phyloP scores from a whole-genome alignment of 2,888 invertebrate genomes.

The Drosophila multiciliata region DNA sequence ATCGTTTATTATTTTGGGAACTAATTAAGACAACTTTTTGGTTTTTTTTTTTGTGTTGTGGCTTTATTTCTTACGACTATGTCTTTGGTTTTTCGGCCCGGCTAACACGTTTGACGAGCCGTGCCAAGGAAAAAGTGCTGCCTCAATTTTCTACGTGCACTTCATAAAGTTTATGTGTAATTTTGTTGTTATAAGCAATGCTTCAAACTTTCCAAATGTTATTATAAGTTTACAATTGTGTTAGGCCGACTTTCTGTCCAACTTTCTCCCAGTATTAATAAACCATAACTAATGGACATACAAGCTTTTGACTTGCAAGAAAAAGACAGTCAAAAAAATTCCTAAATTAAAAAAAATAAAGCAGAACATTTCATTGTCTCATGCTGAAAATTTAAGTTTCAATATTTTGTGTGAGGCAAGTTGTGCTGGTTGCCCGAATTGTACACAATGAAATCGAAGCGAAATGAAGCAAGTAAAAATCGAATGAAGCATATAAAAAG shows the following conservation, averaged over 20 bases:
- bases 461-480: constrained; percentile 23
- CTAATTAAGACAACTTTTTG: constrained; percentile 73
- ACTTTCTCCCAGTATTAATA: constrained; percentile 61
- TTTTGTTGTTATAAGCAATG: constrained; percentile 68
- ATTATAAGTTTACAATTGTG: constrained; percentile 78
- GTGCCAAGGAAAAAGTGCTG: constrained; percentile 53
- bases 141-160: constrained; percentile 75
- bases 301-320: constrained; percentile 6
- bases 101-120: constrained; percentile 72
- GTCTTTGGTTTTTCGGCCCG: constrained; percentile 19
- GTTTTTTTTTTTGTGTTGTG: constrained; percentile 40
- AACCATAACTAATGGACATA: constrained; percentile 71
- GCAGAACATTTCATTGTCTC: neutral
- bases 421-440: constrained; percentile 37
- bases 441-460: constrained; percentile 37
- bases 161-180: constrained; percentile 74
- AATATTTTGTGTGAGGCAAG: constrained; percentile 36
- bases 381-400: constrained; percentile 38
- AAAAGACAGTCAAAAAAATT: constrained; percentile 13
- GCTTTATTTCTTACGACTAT: constrained; percentile 31
- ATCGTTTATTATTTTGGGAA: constrained; percentile 66
- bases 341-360: neutral
- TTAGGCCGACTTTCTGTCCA: constrained; percentile 52
- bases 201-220: constrained; percentile 65
- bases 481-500: constrained; percentile 60